Evolutionary conservation across 2,113 vertebrate genomes (phyloP).

Genomic region (Felis chaus): DNA sequence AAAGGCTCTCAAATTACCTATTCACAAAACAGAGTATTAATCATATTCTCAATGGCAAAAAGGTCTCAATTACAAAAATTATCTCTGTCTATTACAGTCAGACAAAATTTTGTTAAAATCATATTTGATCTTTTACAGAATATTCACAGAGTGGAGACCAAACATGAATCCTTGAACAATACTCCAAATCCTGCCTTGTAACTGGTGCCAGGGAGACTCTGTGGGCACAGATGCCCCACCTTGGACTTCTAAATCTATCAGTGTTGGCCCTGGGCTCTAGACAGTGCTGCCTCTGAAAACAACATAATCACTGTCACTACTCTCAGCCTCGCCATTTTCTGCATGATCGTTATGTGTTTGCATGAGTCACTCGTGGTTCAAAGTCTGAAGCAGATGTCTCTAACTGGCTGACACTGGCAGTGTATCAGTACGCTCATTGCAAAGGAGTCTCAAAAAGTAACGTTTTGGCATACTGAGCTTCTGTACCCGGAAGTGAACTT

Average conservation of each 20-base stretch:
- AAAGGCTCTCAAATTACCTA: background rate
- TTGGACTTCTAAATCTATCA: background rate
- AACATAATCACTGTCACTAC: background rate
- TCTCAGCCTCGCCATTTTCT: background rate
- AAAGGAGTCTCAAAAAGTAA: background rate
- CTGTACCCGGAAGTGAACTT: background rate
- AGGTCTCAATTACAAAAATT: background rate
- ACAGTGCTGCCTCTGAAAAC: background rate
- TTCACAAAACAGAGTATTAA: background rate
- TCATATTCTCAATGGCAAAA: background rate
- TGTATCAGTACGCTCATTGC: background rate
- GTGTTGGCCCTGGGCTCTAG: background rate
- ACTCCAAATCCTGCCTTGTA: background rate
- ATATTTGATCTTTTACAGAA: background rate
- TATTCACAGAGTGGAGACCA: background rate
- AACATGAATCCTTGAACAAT: background rate
- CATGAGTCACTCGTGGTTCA: background rate
- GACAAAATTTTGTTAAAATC: background rate
- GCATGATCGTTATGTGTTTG: background rate
- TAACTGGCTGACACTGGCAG: background rate
- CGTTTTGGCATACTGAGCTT: background rate
- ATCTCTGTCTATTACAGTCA: background rate
- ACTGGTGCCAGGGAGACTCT: background rate
- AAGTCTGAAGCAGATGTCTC: background rate
- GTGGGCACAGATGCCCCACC: background rate